Percentiles rank a stretch among this genome's conserved stretches.
These are phyloP conservation scores for Hemichromis elongatus DNA, from an alignment of 2,113 vertebrate genomes.

Conservation along the genomic window DNA sequence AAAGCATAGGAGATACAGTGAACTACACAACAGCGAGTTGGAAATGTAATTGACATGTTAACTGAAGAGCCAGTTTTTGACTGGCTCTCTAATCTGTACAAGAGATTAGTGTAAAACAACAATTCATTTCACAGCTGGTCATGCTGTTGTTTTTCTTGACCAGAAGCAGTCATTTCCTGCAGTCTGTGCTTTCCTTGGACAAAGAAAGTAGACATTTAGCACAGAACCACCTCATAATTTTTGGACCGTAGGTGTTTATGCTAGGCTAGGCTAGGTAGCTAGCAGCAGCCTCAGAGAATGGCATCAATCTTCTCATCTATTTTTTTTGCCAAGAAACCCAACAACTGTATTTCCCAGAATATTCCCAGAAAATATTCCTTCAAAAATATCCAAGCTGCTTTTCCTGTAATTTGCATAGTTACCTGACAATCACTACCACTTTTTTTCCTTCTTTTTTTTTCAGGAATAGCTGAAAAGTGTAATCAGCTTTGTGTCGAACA, in stretches of 20 bases:
- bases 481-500: constrained; percentile 58
- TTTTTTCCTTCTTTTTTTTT: not conserved
- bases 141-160: not conserved
- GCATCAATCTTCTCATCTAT: not conserved
- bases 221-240: not conserved
- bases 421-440: not conserved
- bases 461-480: constrained; percentile 39
- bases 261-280: not conserved
- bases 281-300: not conserved
- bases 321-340: not conserved
- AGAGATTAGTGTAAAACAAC: not conserved
- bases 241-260: not conserved
- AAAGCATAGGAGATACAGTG: accelerated
- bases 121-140: not conserved
- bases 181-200: not conserved
- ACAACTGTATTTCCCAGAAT: not conserved
- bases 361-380: not conserved
- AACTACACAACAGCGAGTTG: not conserved
- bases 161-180: not conserved
- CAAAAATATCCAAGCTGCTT: not conserved
- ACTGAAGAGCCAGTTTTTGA: not conserved
- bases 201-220: not conserved
- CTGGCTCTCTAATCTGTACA: not conserved
- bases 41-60: not conserved
- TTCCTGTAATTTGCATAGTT: constrained; percentile 10